Base-by-base conservation (phyloP, 2,797 vertebrate species). In the Apogon hyalosoma region DNA sequence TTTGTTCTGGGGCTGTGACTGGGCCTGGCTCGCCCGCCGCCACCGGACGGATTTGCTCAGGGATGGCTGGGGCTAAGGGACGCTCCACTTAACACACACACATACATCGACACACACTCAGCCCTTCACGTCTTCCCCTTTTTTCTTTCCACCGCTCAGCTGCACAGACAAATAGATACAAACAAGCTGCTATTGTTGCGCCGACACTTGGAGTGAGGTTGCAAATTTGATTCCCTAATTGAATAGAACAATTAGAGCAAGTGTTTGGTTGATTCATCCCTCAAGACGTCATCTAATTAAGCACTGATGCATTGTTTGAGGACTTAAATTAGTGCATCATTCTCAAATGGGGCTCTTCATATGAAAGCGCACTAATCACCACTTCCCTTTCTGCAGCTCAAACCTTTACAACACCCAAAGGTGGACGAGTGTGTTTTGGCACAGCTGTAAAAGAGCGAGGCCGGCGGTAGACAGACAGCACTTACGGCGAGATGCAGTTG, bases 401-500 rank as follows among this genome's bases (percentile, higher is more conserved):
- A 42, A 66, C 57, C 49, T 48, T 63, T 2, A 12, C 47, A 31
- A 52, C 42, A 57, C 81, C 68, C 63, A 55, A 55, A 84, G 64
- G 69, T 79, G 61, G 55, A 76, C 41, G 4, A 0, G 33, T 31
- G 28, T 12, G 13, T 43, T 74, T 67, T 67, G 64, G 57, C 13
- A 28, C 1, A n/a, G 11, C 11, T 0, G 42, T 3, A 24, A 19
- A 61, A 48, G 36, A 42, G 12, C 19, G 14, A 13, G 49, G 54
- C 52, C 24, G 21, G 52, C 47, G 56, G 16, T 0, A 28, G 58
- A 31, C 0, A 33, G 58, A 50, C 41, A 15, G 36, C 80, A 93
- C 94, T 95, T 80, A 96, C 91, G 94, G 95, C 18, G 95, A 96
- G 87, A 96, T 90, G 87, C 94, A 95, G 90, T 94, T 93, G 86